Percentiles rank a stretch among this genome's conserved stretches.
Evolutionary conservation across 2,113 vertebrate species (phyloP).

Genomic region (Ciconia boyciana): DNA sequence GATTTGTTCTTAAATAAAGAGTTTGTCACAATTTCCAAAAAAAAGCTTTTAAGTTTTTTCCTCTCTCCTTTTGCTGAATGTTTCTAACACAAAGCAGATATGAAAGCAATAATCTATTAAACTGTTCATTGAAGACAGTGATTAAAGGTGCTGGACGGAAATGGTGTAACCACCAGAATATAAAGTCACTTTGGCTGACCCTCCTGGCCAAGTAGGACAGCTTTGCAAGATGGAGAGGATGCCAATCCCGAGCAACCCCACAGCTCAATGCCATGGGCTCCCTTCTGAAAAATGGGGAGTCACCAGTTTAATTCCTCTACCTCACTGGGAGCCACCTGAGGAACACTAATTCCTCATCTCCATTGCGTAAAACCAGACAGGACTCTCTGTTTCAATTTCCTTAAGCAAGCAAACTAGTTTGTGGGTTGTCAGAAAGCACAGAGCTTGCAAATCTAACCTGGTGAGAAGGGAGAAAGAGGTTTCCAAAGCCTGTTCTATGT

Average conservation of each 20-base stretch:
- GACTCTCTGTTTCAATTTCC: background rate
- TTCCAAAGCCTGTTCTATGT: background rate
- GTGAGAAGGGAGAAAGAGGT: background rate
- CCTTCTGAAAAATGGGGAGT: background rate
- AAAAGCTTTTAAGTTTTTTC: background rate
- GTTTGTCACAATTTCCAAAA: background rate
- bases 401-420: background rate
- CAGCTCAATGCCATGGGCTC: background rate
- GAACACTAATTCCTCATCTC: background rate
- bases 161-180: background rate
- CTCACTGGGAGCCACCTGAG: background rate
- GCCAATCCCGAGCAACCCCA: background rate
- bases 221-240: background rate
- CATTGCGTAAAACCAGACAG: background rate
- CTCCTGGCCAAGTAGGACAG: background rate
- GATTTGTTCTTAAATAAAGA: background rate
- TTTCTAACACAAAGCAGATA: background rate
- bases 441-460: background rate
- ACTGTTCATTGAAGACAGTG: background rate
- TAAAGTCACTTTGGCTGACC: background rate
- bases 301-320: background rate
- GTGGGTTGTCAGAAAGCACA: background rate
- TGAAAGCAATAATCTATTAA: background rate
- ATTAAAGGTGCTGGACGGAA: background rate
- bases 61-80: background rate